Evolutionary conservation across 2,888 invertebrate genomes (phyloP).

Genomic region (Pristionchus fissidentatus): DNA sequence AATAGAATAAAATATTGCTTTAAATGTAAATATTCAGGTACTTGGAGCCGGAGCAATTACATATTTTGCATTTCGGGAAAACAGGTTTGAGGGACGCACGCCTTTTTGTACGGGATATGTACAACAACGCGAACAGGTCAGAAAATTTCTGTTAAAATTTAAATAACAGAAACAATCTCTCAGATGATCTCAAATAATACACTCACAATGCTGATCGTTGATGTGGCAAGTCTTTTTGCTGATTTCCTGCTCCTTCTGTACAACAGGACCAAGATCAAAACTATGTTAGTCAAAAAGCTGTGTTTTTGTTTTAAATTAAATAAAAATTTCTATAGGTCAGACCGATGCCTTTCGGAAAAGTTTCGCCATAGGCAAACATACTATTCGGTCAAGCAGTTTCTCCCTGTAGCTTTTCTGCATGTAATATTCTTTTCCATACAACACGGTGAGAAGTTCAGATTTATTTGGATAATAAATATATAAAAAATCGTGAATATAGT

Average conservation of each 20-base stretch:
- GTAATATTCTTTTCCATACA: background rate
- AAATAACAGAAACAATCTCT: background rate
- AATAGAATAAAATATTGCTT: no score
- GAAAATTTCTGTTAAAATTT: no score
- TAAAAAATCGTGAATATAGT: background rate
- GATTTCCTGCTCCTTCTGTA: background rate
- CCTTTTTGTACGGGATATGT: background rate
- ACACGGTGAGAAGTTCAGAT: background rate
- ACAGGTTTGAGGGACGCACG: background rate
- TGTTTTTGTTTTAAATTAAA: no score
- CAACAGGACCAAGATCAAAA: constrained; percentile 1
- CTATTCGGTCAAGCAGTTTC: background rate
- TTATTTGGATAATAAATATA: background rate
- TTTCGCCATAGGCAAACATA: constrained; percentile 3
- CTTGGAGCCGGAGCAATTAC: background rate
- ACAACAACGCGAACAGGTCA: background rate
- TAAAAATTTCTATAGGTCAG: background rate
- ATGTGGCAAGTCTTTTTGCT: background rate
- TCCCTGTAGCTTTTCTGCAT: background rate
- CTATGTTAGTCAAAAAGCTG: background rate
- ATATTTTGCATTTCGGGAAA: background rate
- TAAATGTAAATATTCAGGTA: background rate
- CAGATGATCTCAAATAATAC: background rate
- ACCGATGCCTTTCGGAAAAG: background rate
- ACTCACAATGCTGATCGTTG: background rate